Evolutionary conservation across 2,797 vertebrate species (phyloP).

Genomic region (Takifugu ocellatus): DNA sequence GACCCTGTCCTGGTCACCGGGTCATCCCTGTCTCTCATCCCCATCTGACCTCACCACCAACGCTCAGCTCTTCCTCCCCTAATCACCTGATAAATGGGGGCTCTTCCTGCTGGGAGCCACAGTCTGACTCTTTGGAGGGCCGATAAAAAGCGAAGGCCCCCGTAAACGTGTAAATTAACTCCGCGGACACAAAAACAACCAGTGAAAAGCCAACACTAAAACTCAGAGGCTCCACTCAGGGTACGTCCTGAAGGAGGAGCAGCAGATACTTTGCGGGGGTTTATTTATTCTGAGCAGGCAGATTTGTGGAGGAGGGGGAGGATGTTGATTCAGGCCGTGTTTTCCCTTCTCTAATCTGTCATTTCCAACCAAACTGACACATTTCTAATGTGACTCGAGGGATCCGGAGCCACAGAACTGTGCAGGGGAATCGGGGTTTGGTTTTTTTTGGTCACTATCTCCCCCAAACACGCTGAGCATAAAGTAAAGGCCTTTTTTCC

Average conservation of each 20-base stretch:
- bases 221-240: constrained; percentile 17
- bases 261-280: constrained; percentile 42
- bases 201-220: constrained; percentile 36
- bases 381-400: constrained; percentile 56
- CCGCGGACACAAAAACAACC: constrained; percentile 29
- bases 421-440: constrained; percentile 42
- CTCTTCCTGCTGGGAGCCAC: constrained; percentile 37
- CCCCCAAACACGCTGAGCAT: constrained; percentile 36
- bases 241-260: constrained; percentile 43
- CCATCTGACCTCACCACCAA: constrained; percentile 45
- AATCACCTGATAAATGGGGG: constrained; percentile 42
- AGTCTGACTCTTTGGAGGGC: constrained; percentile 16
- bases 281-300: constrained; percentile 35
- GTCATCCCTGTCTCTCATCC: constrained; percentile 40
- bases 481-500: background rate
- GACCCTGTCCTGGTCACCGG: constrained; percentile 43
- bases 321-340: constrained; percentile 35
- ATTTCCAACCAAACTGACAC: constrained; percentile 49
- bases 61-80: constrained; percentile 19
- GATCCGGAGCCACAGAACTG: constrained; percentile 39
- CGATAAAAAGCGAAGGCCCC: constrained; percentile 27
- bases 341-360: constrained; percentile 48
- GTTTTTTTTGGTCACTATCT: constrained; percentile 53
- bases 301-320: constrained; percentile 24
- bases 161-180: constrained; percentile 53